Evolutionary conservation across 2,888 invertebrate species (phyloP).

Genomic region (Hypolimnas misippus): DNA sequence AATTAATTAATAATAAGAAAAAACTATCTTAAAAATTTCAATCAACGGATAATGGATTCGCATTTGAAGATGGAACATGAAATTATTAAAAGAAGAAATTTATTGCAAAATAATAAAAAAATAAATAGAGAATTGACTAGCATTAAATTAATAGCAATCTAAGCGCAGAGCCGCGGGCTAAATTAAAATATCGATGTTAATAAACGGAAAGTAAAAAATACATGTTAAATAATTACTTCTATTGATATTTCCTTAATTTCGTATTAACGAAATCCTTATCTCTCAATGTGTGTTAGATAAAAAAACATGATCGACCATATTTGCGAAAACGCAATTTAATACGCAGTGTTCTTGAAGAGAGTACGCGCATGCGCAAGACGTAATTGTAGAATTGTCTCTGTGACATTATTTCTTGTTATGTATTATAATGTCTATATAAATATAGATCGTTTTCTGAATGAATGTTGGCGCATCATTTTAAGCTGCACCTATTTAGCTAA

Average conservation of each 20-base stretch:
- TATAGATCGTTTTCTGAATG: too few species aligned
- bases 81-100: not conserved
- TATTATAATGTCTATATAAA: too few species aligned
- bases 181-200: not conserved
- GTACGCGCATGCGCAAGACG: not conserved
- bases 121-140: not conserved
- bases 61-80: not conserved
- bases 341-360: conserved; percentile 14
- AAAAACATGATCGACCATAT: conserved; percentile 25
- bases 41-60: too few species aligned
- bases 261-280: conserved; percentile 5
- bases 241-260: conserved; percentile 16
- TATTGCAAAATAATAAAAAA: not conserved
- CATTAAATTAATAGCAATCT: not conserved
- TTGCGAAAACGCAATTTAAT: conserved; percentile 23
- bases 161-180: not conserved
- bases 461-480: too few species aligned
- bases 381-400: conserved; percentile 7
- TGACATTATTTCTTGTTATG: too few species aligned
- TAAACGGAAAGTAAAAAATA: conserved; percentile 14
- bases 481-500: too few species aligned
- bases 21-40: too few species aligned
- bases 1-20: too few species aligned
- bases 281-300: not conserved
- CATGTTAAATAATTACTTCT: not conserved